Evolutionary conservation across 2,888 invertebrate species (phyloP).

Genomic region (Chloroclystis v-ata): DNA sequence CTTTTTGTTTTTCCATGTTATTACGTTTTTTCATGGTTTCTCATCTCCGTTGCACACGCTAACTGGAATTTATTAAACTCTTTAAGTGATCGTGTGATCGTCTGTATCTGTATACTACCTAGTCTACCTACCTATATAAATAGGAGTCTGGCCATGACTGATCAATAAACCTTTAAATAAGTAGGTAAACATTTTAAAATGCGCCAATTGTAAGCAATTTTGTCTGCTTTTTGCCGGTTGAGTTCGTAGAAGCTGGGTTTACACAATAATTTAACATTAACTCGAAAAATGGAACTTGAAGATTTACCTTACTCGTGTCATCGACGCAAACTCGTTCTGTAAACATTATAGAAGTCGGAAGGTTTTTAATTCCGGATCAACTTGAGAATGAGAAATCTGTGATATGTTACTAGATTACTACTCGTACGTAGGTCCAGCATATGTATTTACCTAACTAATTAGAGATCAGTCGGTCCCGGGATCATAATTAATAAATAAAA

Average conservation of each 20-base stretch:
- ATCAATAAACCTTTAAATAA: constrained; percentile 19
- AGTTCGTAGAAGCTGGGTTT: constrained; percentile 28
- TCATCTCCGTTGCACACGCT: neutral
- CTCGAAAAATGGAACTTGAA: neutral
- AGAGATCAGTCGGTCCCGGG: too few relatives aligned
- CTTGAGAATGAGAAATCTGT: too few relatives aligned
- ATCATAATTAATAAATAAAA: too few relatives aligned
- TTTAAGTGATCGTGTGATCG: too few relatives aligned
- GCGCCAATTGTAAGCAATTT: constrained; percentile 22
- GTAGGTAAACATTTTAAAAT: constrained; percentile 19
- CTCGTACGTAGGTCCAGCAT: too few relatives aligned
- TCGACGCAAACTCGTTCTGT: too few relatives aligned
- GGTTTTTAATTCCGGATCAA: too few relatives aligned
- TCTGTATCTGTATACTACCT: too few relatives aligned
- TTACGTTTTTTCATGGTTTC: neutral
- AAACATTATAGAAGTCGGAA: too few relatives aligned
- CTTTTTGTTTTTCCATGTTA: neutral
- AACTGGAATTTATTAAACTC: too few relatives aligned
- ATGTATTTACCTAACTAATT: too few relatives aligned
- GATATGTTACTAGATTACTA: too few relatives aligned
- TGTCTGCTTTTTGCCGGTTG: constrained; percentile 27
- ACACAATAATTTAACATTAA: constrained; percentile 27
- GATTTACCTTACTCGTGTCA: neutral
- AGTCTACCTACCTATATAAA: neutral
- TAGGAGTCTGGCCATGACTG: constrained; percentile 12